A percentile compares a stretch with the other conserved stretches of the same genome.
Conservation (phyloP, 2,113 vertebrate genomes). For the Neolamprologus falcicula region DNA sequence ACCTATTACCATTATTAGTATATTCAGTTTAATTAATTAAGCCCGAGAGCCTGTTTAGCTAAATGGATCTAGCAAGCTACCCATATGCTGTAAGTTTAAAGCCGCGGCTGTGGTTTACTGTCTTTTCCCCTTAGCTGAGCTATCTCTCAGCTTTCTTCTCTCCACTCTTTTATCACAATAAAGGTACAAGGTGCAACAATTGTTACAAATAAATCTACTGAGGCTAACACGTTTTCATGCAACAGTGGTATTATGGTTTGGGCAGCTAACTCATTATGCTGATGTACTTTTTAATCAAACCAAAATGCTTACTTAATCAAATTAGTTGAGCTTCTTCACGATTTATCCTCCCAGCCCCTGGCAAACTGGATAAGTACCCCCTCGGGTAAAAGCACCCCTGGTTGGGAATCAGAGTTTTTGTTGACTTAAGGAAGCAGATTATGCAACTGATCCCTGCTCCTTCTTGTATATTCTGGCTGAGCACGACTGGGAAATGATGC, state of each 20-base stretch:
- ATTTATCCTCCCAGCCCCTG: neutral
- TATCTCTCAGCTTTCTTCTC: neutral
- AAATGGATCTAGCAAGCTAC: neutral
- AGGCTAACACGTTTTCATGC: neutral
- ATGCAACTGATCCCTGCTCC: neutral
- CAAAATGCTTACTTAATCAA: neutral
- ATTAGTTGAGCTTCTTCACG: neutral
- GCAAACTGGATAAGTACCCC: neutral
- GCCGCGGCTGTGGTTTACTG: fast-evolving
- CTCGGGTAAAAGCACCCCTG: neutral
- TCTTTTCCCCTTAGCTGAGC: neutral
- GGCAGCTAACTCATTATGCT: neutral
- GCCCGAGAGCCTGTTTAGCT: neutral
- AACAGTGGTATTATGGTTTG: neutral
- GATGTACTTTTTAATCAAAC: neutral
- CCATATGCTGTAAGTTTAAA: neutral
- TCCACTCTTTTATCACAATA: neutral
- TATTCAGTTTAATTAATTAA: neutral
- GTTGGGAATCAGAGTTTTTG: neutral
- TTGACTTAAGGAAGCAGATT: neutral
- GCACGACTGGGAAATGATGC: neutral
- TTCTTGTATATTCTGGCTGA: neutral
- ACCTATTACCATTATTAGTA: neutral
- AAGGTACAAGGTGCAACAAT: neutral
- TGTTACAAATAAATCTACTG: neutral